Evolutionary conservation across 1,140 invertebrate species (phyloP).

Genomic region (Microvelia longipes): DNA sequence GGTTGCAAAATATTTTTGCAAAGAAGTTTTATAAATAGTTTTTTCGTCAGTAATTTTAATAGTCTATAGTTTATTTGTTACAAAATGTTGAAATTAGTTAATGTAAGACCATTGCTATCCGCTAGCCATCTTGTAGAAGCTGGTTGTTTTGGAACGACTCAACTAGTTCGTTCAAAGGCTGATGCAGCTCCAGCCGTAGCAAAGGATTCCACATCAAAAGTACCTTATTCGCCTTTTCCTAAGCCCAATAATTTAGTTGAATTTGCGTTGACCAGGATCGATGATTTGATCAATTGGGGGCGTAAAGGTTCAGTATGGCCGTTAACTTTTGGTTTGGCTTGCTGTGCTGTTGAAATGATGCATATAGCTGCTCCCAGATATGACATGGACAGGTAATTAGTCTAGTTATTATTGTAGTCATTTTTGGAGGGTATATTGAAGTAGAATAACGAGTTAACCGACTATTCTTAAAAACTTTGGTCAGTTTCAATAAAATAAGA

Average conservation of each 20-base stretch:
- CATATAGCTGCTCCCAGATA: conserved; percentile 95
- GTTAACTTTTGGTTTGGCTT: conserved; percentile 89
- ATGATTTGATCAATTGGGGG: conserved; percentile 10
- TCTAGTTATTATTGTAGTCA: not conserved
- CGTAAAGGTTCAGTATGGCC: conserved; percentile 65
- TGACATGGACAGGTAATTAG: conserved; percentile 83
- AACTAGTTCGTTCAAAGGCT: not conserved
- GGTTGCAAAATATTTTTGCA: too few species aligned
- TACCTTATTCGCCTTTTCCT: conserved; percentile 9
- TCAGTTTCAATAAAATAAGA: not conserved
- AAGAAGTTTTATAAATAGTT: too few species aligned
- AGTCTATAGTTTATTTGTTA: too few species aligned
- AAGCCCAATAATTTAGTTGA: conserved; percentile 1
- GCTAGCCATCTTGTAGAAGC: not conserved
- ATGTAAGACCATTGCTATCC: not conserved
- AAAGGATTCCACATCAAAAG: not conserved
- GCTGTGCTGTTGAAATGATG: conserved; percentile 99
- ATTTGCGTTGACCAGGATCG: conserved; percentile 1
- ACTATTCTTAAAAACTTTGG: not conserved
- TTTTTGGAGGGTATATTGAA: not conserved
- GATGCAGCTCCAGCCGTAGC: not conserved
- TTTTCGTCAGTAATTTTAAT: too few species aligned
- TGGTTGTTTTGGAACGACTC: not conserved
- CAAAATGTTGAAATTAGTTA: not conserved
- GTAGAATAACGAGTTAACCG: too few species aligned